phyloP scores from a whole-genome alignment of 2,113 vertebrate genomes.

The Salvator merianae region DNA sequence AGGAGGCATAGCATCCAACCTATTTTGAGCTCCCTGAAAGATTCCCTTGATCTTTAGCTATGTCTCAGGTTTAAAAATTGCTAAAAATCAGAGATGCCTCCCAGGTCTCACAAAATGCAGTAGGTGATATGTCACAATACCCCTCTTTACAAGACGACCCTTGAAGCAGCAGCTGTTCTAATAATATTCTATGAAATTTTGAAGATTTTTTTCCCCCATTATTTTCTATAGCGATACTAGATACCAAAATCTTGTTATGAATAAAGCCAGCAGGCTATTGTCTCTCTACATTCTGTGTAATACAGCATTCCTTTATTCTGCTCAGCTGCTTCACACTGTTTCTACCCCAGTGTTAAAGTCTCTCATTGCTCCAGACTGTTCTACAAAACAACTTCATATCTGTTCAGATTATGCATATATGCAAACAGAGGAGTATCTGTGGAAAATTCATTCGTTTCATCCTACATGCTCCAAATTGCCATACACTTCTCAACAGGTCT shows the following conservation, averaged over 20 bases:
- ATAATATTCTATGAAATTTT: no score
- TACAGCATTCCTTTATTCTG: not conserved
- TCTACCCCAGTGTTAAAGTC: not conserved
- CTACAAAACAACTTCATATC: not conserved
- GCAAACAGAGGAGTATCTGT: not conserved
- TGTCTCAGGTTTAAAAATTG: no score
- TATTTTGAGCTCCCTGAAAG: no score
- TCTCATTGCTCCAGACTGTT: not conserved
- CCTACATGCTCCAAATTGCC: not conserved
- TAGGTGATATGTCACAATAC: no score
- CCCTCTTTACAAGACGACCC: no score
- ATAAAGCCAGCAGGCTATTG: not conserved
- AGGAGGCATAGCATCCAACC: no score
- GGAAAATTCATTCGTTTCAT: slow-evolving; percentile 1
- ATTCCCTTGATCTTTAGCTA: no score
- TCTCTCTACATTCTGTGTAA: not conserved
- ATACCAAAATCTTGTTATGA: not conserved
- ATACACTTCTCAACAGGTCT: not conserved
- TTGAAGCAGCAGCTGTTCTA: no score
- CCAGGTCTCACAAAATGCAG: no score
- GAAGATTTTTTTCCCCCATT: no score
- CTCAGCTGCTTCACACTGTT: not conserved
- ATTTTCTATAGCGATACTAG: no score
- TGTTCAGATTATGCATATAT: not conserved
- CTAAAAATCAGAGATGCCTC: no score